Conservation (phyloP, 30 jellyfish, hydroid and myxozoan genomes). For the Cassiopea andromeda region DNA sequence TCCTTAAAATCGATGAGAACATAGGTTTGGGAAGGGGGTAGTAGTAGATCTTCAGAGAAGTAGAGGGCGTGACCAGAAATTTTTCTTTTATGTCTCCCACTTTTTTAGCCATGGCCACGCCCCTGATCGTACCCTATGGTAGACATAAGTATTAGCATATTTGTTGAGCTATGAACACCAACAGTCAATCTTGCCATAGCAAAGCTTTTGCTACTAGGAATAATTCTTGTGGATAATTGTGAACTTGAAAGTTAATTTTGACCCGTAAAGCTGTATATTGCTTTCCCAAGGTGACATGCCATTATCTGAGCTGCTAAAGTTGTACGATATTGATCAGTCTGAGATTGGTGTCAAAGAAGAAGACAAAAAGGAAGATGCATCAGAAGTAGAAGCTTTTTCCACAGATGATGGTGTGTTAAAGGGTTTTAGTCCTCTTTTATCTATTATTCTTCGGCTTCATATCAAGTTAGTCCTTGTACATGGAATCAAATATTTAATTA, state of each 20-base stretch:
- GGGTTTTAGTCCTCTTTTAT: not conserved
- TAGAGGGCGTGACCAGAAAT: no score
- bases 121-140: no score
- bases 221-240: not conserved
- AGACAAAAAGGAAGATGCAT: slow-evolving; percentile 27
- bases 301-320: slow-evolving; percentile 75
- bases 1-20: no score
- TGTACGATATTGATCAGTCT: slow-evolving; percentile 73
- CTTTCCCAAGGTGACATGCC: slow-evolving; percentile 85
- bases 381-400: slow-evolving; percentile 34
- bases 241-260: not conserved
- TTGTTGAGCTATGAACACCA: no score
- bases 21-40: no score
- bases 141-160: no score
- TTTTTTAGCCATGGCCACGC: no score
- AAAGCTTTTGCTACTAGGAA: no score
- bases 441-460: not conserved
- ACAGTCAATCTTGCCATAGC: no score
- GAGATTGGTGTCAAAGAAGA: slow-evolving; percentile 61
- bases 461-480: no score
- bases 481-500: not conserved
- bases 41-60: no score
- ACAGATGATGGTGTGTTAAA: slow-evolving; percentile 19
- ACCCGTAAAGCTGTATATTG: not conserved
- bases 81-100: no score